Base-by-base conservation (phyloP, 1,140 invertebrate genomes). In the Wiebesia pumilae region DNA sequence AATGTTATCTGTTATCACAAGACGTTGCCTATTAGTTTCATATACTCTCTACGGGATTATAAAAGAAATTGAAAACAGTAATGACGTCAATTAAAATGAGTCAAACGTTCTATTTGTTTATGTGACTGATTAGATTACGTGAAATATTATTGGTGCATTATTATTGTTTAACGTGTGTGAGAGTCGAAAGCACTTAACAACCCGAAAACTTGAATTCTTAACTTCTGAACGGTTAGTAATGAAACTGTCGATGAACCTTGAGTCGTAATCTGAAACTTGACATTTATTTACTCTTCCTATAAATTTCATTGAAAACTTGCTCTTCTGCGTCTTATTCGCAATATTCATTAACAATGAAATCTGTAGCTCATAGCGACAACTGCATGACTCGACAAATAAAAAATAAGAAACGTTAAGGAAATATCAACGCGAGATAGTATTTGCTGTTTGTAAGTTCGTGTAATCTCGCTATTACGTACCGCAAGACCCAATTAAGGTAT, bases 271-370 rank as follows among this genome's bases (percentile, higher is more conserved):
- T 65, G 43, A 83, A 78, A n/a, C 27, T 27, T 80, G 0, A 65
- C 35, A 38, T 67, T 84, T 84, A 43, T 35, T 33, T 12, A 4
- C 27, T 84, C n/a, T 4, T 54, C 24, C 24, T 62, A 40, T 85
- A 80, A 85, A 85, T 79, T 54, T 33, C 27, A 35, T 7, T 62
- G 27, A 0, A 27, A 33, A 24, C 0, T 2, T 33, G 30, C 6
- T 75, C 0, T 33, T 79, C 35, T 19, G 51, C 62, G 0, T 0
- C 58, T 69, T n/a, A 35, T 43, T 67, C 30, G 51, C 69, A 78
- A 77, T 73, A 80, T 33, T 73, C 47, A 84, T 81, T 21, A 51
- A 81, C 47, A 73, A 73, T n/a, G 67, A 62, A 85, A 85, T 38
- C 69, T 80, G 54, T 47, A 12, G 30, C 0, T 16, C 12, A 7